Base-by-base conservation (phyloP, 2,113 vertebrate species). In the Scatophagus argus region DNA sequence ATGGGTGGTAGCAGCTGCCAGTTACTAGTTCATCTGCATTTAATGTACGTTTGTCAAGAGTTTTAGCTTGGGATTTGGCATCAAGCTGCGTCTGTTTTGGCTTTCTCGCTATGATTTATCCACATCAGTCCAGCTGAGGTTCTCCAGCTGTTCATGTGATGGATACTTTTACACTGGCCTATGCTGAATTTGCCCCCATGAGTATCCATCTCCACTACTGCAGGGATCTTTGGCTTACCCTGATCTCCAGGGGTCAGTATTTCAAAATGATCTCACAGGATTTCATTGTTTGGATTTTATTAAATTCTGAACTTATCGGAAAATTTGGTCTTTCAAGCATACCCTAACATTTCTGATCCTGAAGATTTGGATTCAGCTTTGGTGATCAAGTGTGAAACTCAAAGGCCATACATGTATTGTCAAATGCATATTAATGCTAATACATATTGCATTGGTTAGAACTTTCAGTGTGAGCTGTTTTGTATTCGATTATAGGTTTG, bases 71-170 rank as follows among this genome's bases (percentile, higher is more conserved):
- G 81, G 75, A 89, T 78, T 83, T n/a, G 39, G 79, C 67, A 86
- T 89, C 90, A 89, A 68, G 86, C 90, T 90, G 90, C 36, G 87
- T 82, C 91, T 90, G 86, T 92, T 92, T 93, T 92, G 87, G 86
- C 78, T 90, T 86, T 81, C 63, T 66, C 60, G 64, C 79, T 85
- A 65, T 91, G 87, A 92, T 93, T 92, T 91, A 93, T 93, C 85
- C 85, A 65, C 74, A 44, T 81, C 81, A 84, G 89, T 85, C 81
- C 79, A 74, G 84, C 84, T 80, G 87, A 89, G 84, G 77, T 81
- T 78, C 79, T 83, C 87, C 90, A 94, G 92, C 93, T 95, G 92
- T 91, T 91, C 91, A 80, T 79, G 79, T 87, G 84, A 89, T 31
- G 51, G 85, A 90, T 93, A 89, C 84, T 89, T 89, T 88, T 86